These are phyloP conservation scores for Stenichneumon culpator DNA, from an alignment of 2,888 invertebrate species.

Conservation along the genomic window DNA sequence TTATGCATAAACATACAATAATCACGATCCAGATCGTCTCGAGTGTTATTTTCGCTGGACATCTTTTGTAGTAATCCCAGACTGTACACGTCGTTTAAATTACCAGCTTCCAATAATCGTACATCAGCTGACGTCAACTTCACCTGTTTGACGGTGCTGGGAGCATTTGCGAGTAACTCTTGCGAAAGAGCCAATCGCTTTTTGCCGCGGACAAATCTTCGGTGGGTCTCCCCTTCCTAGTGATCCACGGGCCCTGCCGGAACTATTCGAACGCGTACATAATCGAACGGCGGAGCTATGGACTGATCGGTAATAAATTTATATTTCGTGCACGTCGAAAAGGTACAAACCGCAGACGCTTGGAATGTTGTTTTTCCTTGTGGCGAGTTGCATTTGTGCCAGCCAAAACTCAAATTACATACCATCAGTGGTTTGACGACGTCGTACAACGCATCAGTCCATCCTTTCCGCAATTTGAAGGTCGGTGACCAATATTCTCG, in stretches of 20 bases:
- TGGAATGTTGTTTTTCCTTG: background rate
- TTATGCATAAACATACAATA: conserved; percentile 17
- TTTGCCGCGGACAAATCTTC: background rate
- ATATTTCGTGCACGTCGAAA: background rate
- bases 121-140: background rate
- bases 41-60: background rate
- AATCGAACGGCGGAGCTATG: background rate
- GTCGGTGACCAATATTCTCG: background rate
- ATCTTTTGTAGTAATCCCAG: background rate
- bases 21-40: conserved; percentile 14
- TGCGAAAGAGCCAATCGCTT: background rate
- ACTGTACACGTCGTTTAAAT: background rate
- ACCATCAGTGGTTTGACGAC: background rate
- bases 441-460: conserved; percentile 17
- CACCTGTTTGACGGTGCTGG: background rate
- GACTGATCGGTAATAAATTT: background rate
- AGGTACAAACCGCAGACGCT: background rate
- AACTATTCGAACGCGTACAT: background rate
- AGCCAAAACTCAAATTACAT: conserved; percentile 4
- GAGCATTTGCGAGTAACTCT: background rate
- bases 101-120: background rate
- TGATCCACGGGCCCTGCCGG: background rate
- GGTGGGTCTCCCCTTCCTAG: background rate
- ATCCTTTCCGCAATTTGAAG: background rate
- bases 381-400: background rate